A percentile compares a stretch with the other conserved stretches of the same genome.
phyloP scores from a whole-genome alignment of 2,113 vertebrate genomes.

The Plotosus lineatus region DNA sequence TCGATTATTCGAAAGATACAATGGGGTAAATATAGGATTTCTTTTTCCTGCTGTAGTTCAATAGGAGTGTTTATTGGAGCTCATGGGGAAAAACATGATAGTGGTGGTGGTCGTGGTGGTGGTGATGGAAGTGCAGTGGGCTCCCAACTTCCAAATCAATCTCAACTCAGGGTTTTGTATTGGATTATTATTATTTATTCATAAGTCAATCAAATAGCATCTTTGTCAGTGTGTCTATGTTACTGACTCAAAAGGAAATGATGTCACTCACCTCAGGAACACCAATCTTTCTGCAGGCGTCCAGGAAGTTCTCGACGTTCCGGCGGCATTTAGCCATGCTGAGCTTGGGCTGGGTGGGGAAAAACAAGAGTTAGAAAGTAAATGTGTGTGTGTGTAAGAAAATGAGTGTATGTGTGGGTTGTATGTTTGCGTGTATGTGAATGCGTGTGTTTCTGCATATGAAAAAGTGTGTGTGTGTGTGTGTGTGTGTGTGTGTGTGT shows the following conservation, averaged over 20 bases:
- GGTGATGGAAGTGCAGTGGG: background rate
- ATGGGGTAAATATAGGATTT: background rate
- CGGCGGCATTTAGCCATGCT: constrained; percentile 98
- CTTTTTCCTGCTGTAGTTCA: background rate
- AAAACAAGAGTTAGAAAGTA: constrained; percentile 1
- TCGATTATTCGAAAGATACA: constrained; percentile 9
- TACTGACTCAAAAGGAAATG: background rate
- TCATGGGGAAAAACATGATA: background rate
- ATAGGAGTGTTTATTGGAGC: background rate
- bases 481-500: constrained; percentile 3
- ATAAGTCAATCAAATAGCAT: background rate
- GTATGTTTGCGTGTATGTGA: background rate
- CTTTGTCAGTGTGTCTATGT: background rate
- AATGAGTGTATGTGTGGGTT: too few species aligned
- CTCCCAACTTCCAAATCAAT: background rate
- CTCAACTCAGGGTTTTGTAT: background rate
- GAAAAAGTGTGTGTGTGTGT: background rate
- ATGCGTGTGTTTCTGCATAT: too few species aligned
- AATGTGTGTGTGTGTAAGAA: too few species aligned
- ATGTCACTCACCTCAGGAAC: constrained; percentile 85
- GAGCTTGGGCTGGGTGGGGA: constrained; percentile 84
- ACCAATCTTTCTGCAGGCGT: constrained; percentile 92
- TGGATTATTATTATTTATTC: background rate
- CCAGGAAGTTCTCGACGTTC: constrained; percentile 96
- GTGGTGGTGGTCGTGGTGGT: too few species aligned